A percentile compares a stretch with the other conserved stretches of the same genome.
Conservation (phyloP, 2,888 invertebrate genomes). For the Bombyx huttoni region DNA sequence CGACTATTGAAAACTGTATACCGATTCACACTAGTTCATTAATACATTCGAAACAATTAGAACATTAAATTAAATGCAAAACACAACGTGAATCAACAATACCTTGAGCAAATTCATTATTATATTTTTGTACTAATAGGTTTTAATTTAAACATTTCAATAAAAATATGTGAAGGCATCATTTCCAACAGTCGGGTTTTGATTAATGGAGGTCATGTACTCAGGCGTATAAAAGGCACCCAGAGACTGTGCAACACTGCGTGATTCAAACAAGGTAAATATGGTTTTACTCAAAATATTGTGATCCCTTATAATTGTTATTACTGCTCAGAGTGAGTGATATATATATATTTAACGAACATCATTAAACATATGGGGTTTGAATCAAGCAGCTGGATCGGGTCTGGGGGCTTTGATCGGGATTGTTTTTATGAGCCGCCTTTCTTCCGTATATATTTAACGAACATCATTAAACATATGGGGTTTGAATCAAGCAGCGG, state of each 20-base stretch:
- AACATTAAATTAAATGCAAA: background rate
- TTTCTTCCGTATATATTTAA: slow-evolving; percentile 36
- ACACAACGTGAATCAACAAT: background rate
- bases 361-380: background rate
- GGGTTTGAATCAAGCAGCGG: background rate
- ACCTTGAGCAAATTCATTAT: too few species aligned
- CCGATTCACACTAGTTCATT: background rate
- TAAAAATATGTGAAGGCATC: slow-evolving; percentile 2
- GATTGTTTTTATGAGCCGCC: slow-evolving; percentile 37
- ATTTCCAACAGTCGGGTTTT: slow-evolving; percentile 15
- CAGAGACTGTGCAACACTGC: background rate
- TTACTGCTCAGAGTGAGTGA: too few species aligned
- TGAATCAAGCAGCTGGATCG: background rate
- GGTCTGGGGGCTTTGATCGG: background rate
- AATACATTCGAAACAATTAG: background rate
- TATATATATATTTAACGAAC: background rate
- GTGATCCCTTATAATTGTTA: too few species aligned
- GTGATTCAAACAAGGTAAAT: background rate
- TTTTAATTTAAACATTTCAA: slow-evolving; percentile 7
- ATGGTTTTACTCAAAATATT: too few species aligned
- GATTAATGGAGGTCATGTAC: slow-evolving; percentile 20
- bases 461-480: background rate
- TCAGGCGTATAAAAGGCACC: slow-evolving; percentile 9
- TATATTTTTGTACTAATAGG: slow-evolving; percentile 6
- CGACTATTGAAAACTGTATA: background rate